Conservation (phyloP, 92 coral and sea anemone species). For the Zoanthus sociatus region DNA sequence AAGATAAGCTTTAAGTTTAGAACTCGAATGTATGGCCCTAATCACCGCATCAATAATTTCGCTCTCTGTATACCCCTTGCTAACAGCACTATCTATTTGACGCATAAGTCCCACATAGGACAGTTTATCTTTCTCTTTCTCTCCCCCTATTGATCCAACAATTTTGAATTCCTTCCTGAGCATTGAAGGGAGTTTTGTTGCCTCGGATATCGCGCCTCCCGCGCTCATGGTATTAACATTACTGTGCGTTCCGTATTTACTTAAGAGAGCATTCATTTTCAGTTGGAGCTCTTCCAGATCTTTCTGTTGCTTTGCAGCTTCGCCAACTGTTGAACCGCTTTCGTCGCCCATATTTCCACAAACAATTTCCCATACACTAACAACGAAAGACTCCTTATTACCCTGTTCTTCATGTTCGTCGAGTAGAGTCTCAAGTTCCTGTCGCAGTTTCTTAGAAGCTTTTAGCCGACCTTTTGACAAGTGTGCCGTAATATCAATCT, state of each 20-base stretch:
- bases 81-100: constrained; percentile 53
- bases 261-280: neutral
- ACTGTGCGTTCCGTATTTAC: neutral
- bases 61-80: constrained; percentile 41
- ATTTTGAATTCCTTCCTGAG: constrained; percentile 51
- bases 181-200: neutral
- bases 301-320: neutral
- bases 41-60: constrained; percentile 55
- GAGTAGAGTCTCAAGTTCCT: constrained; percentile 2
- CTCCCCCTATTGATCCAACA: constrained; percentile 48
- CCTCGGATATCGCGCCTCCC: neutral
- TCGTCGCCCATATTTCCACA: constrained; percentile 17
- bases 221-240: neutral
- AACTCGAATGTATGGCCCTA: constrained; percentile 49
- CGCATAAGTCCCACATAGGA: constrained; percentile 54
- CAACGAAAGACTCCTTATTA: constrained; percentile 10
- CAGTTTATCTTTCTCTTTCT: constrained; percentile 37
- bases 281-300: neutral
- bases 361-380: constrained; percentile 36
- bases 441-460: constrained; percentile 34
- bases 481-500: constrained; percentile 15
- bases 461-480: constrained; percentile 11
- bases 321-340: neutral
- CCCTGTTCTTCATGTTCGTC: constrained; percentile 29
- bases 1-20: constrained; percentile 49